A percentile compares a stretch with the other conserved stretches of the same genome.
Evolutionary conservation across 2,113 vertebrate genomes (phyloP).

Genomic region (Holacanthus passer): DNA sequence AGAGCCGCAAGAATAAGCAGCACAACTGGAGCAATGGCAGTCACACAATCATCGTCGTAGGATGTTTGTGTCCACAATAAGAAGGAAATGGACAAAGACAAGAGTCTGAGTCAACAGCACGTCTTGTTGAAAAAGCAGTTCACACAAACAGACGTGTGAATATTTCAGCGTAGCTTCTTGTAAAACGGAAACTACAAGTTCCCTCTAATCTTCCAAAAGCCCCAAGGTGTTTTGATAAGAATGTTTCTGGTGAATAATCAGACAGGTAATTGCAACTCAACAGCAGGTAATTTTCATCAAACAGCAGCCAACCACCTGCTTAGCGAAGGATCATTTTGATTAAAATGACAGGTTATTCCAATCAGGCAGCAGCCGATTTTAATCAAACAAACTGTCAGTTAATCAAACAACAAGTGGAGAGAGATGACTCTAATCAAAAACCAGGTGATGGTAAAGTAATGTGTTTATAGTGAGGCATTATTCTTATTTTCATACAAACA

Average conservation of each 20-base stretch:
- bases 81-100: neutral
- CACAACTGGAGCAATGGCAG: conserved; percentile 27
- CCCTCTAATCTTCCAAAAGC: conserved; percentile 53
- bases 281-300: conserved; percentile 72
- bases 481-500: conserved; percentile 45
- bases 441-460: conserved; percentile 32
- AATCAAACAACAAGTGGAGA: conserved; percentile 59
- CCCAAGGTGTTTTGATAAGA: conserved; percentile 50
- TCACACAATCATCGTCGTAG: neutral
- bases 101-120: conserved; percentile 12
- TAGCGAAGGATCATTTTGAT: conserved; percentile 57
- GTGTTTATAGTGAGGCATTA: conserved; percentile 8
- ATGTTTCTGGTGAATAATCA: conserved; percentile 59
- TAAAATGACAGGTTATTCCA: conserved; percentile 69
- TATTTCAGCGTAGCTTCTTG: conserved; percentile 44
- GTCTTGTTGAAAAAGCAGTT: conserved; percentile 29
- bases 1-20: conserved; percentile 31
- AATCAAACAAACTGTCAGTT: conserved; percentile 69
- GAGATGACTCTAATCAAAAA: conserved; percentile 59
- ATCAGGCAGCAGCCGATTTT: conserved; percentile 70
- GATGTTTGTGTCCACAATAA: neutral
- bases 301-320: conserved; percentile 45
- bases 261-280: conserved; percentile 61
- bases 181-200: conserved; percentile 43
- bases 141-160: conserved; percentile 42